Percentiles rank a stretch among this genome's conserved stretches.
Conservation (phyloP, 2,888 invertebrate species). For the Pemphredon lugubris region DNA sequence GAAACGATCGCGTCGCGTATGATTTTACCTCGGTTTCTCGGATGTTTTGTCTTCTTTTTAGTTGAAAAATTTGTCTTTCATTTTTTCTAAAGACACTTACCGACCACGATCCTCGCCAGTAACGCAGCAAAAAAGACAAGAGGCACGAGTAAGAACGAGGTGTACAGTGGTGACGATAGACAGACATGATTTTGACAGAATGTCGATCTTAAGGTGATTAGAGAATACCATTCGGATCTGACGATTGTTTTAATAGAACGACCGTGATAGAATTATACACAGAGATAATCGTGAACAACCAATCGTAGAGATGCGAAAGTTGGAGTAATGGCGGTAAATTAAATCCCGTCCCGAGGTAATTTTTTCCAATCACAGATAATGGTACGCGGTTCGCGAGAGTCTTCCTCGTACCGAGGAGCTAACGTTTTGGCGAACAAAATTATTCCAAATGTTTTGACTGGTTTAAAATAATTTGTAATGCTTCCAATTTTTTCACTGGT, state of each 20-base stretch:
- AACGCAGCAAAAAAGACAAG: conserved; percentile 72
- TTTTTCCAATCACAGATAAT: no score
- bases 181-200: neutral
- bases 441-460: no score
- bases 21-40: conserved; percentile 1
- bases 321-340: conserved; percentile 22
- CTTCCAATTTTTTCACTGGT: no score
- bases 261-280: neutral
- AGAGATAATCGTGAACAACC: conserved; percentile 20
- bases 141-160: conserved; percentile 53
- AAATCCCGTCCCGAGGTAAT: no score
- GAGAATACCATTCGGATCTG: neutral
- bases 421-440: no score
- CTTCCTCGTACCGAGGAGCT: no score
- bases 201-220: conserved; percentile 7
- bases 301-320: conserved; percentile 20
- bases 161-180: conserved; percentile 13
- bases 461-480: no score
- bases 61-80: conserved; percentile 9
- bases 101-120: conserved; percentile 72
- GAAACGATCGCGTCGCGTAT: neutral
- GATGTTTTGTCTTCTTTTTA: neutral
- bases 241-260: neutral
- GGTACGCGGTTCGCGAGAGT: no score
- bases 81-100: conserved; percentile 74